Evolutionary conservation across 2,113 vertebrate genomes (phyloP).

Genomic region (Sylvilagus bachmani): DNA sequence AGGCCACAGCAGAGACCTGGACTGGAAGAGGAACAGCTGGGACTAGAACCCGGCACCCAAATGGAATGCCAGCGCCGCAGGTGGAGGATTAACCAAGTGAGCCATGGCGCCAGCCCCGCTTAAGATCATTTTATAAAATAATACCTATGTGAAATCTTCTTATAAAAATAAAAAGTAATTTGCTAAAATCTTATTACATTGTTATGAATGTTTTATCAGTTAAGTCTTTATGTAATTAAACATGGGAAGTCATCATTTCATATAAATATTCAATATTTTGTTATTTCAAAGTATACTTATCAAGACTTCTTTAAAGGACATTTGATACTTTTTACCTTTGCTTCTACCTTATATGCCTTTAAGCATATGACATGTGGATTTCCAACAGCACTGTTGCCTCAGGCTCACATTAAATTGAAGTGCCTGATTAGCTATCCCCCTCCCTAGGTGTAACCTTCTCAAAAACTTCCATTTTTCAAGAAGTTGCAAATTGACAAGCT

Average conservation of each 20-base stretch:
- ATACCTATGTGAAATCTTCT: conserved; percentile 9
- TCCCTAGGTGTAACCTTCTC: not conserved
- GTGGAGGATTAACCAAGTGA: too few species aligned
- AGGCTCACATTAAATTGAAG: not conserved
- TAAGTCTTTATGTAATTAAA: not conserved
- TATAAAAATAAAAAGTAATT: not conserved
- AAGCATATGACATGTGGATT: not conserved
- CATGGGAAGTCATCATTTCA: not conserved
- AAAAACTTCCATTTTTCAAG: not conserved
- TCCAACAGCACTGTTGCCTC: not conserved
- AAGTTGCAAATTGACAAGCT: not conserved
- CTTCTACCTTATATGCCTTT: not conserved
- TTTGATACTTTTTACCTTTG: not conserved
- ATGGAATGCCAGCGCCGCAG: too few species aligned
- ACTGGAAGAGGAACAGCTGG: too few species aligned
- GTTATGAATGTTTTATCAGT: not conserved
- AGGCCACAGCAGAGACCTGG: too few species aligned
- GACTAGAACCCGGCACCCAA: too few species aligned
- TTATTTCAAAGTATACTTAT: not conserved
- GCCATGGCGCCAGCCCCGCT: too few species aligned
- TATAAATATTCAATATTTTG: not conserved
- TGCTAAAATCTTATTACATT: conserved; percentile 6
- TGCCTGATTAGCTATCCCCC: not conserved
- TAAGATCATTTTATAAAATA: not conserved
- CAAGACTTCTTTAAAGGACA: not conserved